Conservation (phyloP, 2,113 vertebrate species). For the Orientallactaga bullata region DNA sequence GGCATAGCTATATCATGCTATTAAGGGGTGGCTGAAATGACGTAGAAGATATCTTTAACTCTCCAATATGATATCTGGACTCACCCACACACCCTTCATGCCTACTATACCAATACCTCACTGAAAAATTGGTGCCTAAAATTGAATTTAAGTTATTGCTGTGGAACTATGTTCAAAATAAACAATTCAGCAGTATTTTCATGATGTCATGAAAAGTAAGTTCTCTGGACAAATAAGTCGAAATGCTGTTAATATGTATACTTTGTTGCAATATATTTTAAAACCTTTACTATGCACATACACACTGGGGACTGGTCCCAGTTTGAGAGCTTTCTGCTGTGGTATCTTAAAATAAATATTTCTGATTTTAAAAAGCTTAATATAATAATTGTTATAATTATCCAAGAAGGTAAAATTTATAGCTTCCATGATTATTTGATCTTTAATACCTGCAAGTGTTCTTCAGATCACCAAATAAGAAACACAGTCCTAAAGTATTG, state of each 20-base stretch:
- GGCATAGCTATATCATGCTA: neutral
- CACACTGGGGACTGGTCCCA: too few species aligned
- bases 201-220: neutral
- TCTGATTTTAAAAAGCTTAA: neutral
- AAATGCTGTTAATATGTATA: slow-evolving; percentile 8
- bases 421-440: slow-evolving; percentile 19
- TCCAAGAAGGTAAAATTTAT: neutral
- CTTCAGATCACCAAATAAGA: neutral
- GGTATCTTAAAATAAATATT: too few species aligned
- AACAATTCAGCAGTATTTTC: neutral
- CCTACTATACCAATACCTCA: neutral
- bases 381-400: neutral
- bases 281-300: neutral
- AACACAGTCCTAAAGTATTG: slow-evolving; percentile 32
- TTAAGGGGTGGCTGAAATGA: neutral
- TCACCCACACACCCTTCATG: neutral
- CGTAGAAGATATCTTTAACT: slow-evolving; percentile 9
- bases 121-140: slow-evolving; percentile 1
- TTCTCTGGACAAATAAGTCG: neutral
- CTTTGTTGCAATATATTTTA: neutral
- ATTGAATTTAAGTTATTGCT: slow-evolving; percentile 10
- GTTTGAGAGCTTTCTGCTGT: too few species aligned
- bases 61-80: slow-evolving; percentile 3
- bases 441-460: neutral
- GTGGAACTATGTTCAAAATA: slow-evolving; percentile 21